Evolutionary conservation across 92 coral and sea anemone genomes (phyloP).

Genomic region (Epizoanthus rinbou): DNA sequence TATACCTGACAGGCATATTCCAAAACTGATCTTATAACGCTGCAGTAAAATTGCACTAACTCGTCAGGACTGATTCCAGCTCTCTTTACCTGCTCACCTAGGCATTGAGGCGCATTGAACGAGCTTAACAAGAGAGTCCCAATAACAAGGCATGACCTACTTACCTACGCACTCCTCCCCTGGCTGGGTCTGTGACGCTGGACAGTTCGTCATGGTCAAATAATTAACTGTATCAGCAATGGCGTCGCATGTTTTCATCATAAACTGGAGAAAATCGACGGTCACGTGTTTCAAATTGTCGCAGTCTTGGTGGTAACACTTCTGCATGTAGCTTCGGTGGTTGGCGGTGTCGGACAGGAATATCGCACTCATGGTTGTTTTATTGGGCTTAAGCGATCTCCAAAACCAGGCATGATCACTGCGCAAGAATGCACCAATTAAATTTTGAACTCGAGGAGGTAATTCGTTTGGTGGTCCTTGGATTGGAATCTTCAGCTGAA

Average conservation of each 20-base stretch:
- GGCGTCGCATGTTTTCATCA: slow-evolving; percentile 58
- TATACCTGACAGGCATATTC: too few relatives aligned
- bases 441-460: rapidly evolving
- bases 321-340: slow-evolving; percentile 59
- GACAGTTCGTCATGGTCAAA: slow-evolving; percentile 28
- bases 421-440: slow-evolving; percentile 40
- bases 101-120: too few relatives aligned
- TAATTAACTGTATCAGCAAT: slow-evolving; percentile 51
- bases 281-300: slow-evolving; percentile 54
- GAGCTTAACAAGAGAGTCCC: too few relatives aligned
- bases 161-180: slow-evolving; percentile 3
- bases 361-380: slow-evolving; percentile 55
- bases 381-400: background rate
- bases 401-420: slow-evolving; percentile 72
- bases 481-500: slow-evolving; percentile 39
- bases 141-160: background rate
- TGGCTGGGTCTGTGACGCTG: background rate
- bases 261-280: slow-evolving; percentile 49
- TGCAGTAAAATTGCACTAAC: too few relatives aligned
- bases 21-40: too few relatives aligned
- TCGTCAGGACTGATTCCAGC: too few relatives aligned
- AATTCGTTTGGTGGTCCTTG: slow-evolving; percentile 27
- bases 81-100: too few relatives aligned
- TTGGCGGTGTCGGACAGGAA: slow-evolving; percentile 72
- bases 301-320: slow-evolving; percentile 65